A percentile compares a stretch with the other conserved stretches of the same genome.
Conservation (phyloP, 64 coral and sea anemone species). For the Hydrozoanthus tunicans region DNA sequence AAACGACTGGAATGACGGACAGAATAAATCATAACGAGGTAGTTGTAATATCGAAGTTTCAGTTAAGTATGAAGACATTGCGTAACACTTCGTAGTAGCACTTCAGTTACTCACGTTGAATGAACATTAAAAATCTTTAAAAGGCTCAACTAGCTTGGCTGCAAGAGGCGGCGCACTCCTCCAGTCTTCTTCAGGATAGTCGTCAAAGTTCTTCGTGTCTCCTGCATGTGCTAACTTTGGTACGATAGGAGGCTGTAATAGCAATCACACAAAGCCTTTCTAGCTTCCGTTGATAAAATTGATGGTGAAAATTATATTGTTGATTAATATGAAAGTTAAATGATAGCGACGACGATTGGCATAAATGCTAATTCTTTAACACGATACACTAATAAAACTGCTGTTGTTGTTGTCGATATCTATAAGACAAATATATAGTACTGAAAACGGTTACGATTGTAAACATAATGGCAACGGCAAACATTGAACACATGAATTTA, state of each 20-base stretch:
- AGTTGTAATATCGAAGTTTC: background rate
- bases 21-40: too few relatives aligned
- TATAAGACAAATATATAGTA: too few relatives aligned
- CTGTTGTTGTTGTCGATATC: too few relatives aligned
- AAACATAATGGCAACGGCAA: too few relatives aligned
- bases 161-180: constrained; percentile 75
- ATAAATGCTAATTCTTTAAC: too few relatives aligned
- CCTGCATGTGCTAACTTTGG: constrained; percentile 90
- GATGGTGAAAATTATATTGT: background rate
- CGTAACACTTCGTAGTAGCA: background rate
- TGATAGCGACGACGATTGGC: too few relatives aligned
- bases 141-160: constrained; percentile 89
- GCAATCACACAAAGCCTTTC: background rate
- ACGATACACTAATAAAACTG: too few relatives aligned
- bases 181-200: constrained; percentile 99
- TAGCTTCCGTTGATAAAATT: background rate
- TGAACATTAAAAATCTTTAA: constrained; percentile 95
- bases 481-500: too few relatives aligned
- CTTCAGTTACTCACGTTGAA: background rate
- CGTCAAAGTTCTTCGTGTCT: constrained; percentile 98
- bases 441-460: too few relatives aligned
- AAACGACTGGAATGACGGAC: too few relatives aligned
- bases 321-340: too few relatives aligned
- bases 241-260: constrained; percentile 87
- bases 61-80: background rate